phyloP scores from a whole-genome alignment of 1,140 invertebrate species.

The Venturia canescens region DNA sequence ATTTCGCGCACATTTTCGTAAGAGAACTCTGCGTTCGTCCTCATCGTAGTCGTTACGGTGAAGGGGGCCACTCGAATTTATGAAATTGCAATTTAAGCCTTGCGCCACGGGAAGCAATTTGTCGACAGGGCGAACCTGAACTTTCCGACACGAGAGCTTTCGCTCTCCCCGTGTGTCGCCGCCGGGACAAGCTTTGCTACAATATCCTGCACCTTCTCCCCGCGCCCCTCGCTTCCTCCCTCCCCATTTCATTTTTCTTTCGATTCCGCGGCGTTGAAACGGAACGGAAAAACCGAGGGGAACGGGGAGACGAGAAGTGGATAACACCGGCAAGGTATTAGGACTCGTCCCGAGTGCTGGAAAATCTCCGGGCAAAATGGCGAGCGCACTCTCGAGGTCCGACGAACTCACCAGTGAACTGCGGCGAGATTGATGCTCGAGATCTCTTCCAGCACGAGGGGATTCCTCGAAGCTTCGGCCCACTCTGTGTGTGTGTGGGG shows the following conservation, averaged over 20 bases:
- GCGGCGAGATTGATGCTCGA: not conserved
- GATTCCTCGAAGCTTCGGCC: not conserved
- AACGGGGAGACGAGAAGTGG: not conserved
- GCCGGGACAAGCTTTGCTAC: conserved; percentile 40
- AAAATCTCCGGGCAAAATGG: not conserved
- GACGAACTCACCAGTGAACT: not conserved
- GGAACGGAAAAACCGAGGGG: not conserved
- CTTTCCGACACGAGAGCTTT: conserved; percentile 49
- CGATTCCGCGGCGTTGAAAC: too few relatives aligned
- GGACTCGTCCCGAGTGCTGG: not conserved
- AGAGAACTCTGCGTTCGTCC: not conserved
- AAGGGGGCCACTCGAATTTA: conserved; percentile 63
- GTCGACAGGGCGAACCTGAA: conserved; percentile 55
- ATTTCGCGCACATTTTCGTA: not conserved
- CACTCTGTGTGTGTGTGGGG: not conserved
- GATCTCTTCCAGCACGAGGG: not conserved
- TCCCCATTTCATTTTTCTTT: not conserved
- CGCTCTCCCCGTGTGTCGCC: conserved; percentile 37
- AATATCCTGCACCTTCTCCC: not conserved
- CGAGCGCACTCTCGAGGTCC: conserved; percentile 12
- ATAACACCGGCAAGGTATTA: not conserved
- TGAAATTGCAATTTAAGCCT: conserved; percentile 68
- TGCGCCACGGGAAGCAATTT: conserved; percentile 63
- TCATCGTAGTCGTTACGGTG: conserved; percentile 36
- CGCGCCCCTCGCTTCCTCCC: too few relatives aligned